Evolutionary conservation across 2,113 vertebrate genomes (phyloP), one percentile per base, ranked within the genome.

Genomic region (Anolis carolinensis): DNA sequence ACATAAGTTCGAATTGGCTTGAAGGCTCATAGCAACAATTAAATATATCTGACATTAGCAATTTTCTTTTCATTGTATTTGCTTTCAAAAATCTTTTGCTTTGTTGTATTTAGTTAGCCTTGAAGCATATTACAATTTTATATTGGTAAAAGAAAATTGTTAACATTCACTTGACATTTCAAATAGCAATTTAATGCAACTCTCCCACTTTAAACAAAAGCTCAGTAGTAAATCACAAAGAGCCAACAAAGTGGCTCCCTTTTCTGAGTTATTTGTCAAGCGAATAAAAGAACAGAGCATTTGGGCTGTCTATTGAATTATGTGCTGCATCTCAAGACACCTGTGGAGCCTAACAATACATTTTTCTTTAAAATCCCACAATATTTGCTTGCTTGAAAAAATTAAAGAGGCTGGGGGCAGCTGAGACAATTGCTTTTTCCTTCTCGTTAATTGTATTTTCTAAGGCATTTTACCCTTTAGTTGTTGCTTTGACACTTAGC

Each of bases 371-470:
- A 30, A 5, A 65, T 74, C 39, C 34, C 36, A 23, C 75, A 78
- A 55, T 39, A 34, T 21, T 75, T 48, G 39, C 73, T 76, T 79
- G 32, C 34, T 78, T 79, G 79, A 75, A 71, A 70, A 79, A 85
- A 71, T 52, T 79, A 85, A 85, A 59, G 32, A 27, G n/a, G n/a
- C n/a, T n/a, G n/a, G n/a, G n/a, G 67, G 44, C 32, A 8, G 30
- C 48, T 79, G 44, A 18, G n/a, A 48, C 63, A 70, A n/a, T n/a
- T 78, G 36, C 73, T 62, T 20, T 75, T 70, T 70, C 50, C 48
- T 21, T 50, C 2, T 63, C 3, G 50, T 76, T 27, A 34, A 75
- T 85, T 78, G 70, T 21, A 59, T 44, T 55, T 79, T 85, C 23
- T 30, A 85, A 70, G 52, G 5, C 65, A 50, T 70, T 81, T 68